Evolutionary conservation across 2,888 invertebrate species (phyloP), one percentile per base, ranked within the genome.

Genomic region (Ochropleura plecta): DNA sequence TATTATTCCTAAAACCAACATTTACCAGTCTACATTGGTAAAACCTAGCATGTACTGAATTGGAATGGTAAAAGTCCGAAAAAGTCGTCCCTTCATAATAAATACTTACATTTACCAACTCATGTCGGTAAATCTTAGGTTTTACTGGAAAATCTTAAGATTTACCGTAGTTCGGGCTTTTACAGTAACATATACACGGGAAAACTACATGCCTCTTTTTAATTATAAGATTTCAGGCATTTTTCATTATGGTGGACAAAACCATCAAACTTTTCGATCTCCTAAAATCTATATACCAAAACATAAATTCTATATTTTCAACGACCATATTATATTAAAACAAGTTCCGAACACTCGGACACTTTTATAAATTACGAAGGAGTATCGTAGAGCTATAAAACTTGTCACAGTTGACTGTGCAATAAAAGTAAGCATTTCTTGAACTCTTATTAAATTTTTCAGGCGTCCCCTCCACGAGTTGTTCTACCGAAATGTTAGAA

Each of bases 381-480:
- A 79, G 82, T 82, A 86, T 86, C 80, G 72, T 60, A n/a, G 63
- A 81, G 81, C 88, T 79, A 86, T 88, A 86, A 86, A 87, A 87
- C 77, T 83, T 84, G 81, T 77, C 77, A 73, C 83, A 85, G 87
- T 88, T 81, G 85, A 86, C 81, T 82, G 76, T 82, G 72, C 81
- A 88, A 89, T 89, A 89, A 88, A 86, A 84, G 79, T 73, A 83
- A 83, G 80, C 82, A 85, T 86, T 86, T 83, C 88, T 87, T 82
- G 88, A 83, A 83, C 81, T 82, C 82, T 87, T 87, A 87, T 88
- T 87, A 88, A 83, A 88, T 86, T 88, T 86, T 88, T 88, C 89
- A 88, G 81, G 76, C 78, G 60, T 75, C 81, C 82, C 81, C 82
- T 82, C 76, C 46, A 60, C 42, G 78, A 83, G 82, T 81, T 82